Evolutionary conservation across 2,113 vertebrate species (phyloP).

Genomic region (Trematomus loennbergii): DNA sequence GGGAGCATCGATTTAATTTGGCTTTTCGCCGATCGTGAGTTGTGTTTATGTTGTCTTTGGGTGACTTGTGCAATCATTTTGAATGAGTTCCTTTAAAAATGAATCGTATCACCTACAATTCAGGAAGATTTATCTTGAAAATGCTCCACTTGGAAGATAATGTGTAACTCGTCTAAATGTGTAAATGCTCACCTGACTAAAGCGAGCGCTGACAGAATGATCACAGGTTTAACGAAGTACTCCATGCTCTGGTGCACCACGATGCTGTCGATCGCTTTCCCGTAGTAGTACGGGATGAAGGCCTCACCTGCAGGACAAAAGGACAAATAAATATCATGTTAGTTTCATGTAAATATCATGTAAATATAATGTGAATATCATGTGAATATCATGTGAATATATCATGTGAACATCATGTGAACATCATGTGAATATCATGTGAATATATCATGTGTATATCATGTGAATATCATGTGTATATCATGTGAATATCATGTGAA

Average conservation of each 20-base stretch:
- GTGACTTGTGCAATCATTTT: too few relatives aligned
- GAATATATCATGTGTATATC: too few relatives aligned
- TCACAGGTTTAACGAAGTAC: conserved; percentile 85
- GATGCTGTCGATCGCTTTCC: conserved; percentile 91
- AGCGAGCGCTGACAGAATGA: conserved; percentile 85
- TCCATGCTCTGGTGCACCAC: conserved; percentile 94
- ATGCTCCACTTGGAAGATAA: background rate
- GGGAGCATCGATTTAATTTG: too few relatives aligned
- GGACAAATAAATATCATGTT: background rate
- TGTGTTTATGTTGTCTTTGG: too few relatives aligned
- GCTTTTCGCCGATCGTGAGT: too few relatives aligned
- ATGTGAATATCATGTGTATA: too few relatives aligned
- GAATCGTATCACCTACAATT: background rate
- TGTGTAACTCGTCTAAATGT: background rate
- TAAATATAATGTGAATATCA: too few relatives aligned
- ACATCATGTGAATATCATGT: too few relatives aligned
- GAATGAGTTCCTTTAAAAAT: too few relatives aligned
- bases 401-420: too few relatives aligned
- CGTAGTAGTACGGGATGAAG: conserved; percentile 93
- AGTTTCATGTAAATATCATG: background rate
- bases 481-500: too few relatives aligned
- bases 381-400: too few relatives aligned
- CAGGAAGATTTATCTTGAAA: background rate
- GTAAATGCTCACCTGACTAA: conserved; percentile 87
- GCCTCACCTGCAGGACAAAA: conserved; percentile 87